phyloP scores from a whole-genome alignment of 2,888 invertebrate species.

The Baccha elongata region DNA sequence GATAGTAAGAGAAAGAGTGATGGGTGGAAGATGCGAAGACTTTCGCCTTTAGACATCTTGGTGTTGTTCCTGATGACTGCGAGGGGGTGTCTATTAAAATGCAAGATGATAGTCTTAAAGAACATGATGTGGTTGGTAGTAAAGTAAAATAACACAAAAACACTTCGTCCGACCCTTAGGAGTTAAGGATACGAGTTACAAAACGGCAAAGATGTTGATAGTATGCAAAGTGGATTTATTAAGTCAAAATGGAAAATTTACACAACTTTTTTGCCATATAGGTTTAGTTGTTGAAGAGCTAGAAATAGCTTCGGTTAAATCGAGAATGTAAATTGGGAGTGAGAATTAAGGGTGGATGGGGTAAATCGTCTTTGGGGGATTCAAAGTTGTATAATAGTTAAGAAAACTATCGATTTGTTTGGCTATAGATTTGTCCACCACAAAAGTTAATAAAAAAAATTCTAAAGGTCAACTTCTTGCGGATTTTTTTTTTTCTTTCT shows the following conservation, averaged over 20 bases:
- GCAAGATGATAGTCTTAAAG: conserved; percentile 60
- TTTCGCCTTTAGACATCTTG: conserved; percentile 47
- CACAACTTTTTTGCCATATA: conserved; percentile 14
- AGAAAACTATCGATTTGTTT: neutral
- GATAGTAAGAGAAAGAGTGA: neutral
- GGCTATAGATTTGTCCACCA: too few relatives aligned
- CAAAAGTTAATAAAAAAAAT: too few relatives aligned
- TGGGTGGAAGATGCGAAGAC: conserved; percentile 9
- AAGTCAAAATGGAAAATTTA: conserved; percentile 81
- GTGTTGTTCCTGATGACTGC: neutral
- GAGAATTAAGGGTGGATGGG: conserved; percentile 26
- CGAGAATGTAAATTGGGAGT: conserved; percentile 43
- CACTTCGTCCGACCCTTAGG: conserved; percentile 11
- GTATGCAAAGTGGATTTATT: conserved; percentile 82
- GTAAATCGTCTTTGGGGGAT: conserved; percentile 11
- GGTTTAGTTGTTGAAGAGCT: neutral
- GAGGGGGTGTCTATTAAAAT: conserved; percentile 64
- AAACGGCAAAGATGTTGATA: conserved; percentile 45
- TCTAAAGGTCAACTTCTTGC: too few relatives aligned
- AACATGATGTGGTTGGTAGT: conserved; percentile 15
- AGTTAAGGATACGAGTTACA: conserved; percentile 33
- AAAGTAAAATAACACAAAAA: conserved; percentile 22
- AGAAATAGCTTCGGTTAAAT: conserved; percentile 6
- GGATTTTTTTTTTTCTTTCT: too few relatives aligned
- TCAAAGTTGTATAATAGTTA: neutral